Percentiles rank a stretch among this genome's conserved stretches.
phyloP scores from a whole-genome alignment of 2,113 vertebrate genomes.

The Pardalotus punctatus region DNA sequence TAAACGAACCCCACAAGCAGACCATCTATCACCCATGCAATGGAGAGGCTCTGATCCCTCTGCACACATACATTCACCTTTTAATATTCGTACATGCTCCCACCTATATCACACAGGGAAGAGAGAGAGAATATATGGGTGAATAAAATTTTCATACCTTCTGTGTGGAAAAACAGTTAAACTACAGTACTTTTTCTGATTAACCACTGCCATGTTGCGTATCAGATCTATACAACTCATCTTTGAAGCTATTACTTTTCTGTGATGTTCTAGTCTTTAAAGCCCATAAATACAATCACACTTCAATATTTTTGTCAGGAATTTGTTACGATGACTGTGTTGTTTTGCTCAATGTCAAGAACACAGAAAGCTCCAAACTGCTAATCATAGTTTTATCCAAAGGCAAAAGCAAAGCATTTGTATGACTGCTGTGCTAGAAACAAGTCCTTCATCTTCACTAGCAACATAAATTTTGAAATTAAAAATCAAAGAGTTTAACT shows the following conservation, averaged over 20 bases:
- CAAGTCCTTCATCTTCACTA: constrained; percentile 45
- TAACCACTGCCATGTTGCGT: not conserved
- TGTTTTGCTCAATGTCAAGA: not conserved
- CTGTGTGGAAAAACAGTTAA: not conserved
- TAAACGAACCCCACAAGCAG: not conserved
- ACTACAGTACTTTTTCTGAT: not conserved
- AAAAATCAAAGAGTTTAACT: constrained; percentile 60
- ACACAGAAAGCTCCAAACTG: constrained; percentile 25
- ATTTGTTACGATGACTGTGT: constrained; percentile 21
- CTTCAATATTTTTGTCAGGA: constrained; percentile 37
- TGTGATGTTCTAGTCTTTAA: constrained; percentile 4
- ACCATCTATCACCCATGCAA: not conserved
- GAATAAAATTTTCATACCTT: not conserved
- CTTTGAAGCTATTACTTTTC: not conserved
- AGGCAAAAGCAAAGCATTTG: constrained; percentile 9
- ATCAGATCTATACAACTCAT: not conserved
- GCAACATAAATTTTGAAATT: constrained; percentile 46
- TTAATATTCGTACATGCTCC: not conserved
- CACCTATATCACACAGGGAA: not conserved
- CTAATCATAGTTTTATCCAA: constrained; percentile 14
- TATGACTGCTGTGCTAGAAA: constrained; percentile 5
- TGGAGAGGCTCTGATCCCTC: not conserved
- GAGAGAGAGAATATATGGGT: not conserved
- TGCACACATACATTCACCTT: not conserved
- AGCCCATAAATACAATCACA: not conserved